These are phyloP conservation scores for Agonopterix arenella DNA, from an alignment of 2,888 invertebrate genomes.

Conservation along the genomic window DNA sequence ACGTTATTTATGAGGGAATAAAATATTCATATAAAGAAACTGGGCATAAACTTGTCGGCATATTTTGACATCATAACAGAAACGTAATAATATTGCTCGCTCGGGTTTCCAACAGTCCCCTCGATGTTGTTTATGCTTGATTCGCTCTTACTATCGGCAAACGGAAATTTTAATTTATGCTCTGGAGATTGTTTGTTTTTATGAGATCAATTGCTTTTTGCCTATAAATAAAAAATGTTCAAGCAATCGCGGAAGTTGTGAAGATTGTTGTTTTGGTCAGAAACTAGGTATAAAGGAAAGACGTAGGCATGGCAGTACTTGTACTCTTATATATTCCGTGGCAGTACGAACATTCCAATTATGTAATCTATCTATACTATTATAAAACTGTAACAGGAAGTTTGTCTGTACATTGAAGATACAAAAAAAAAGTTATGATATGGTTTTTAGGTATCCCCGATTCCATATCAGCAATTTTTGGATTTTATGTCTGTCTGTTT, in stretches of 20 bases:
- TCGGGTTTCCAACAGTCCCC: slow-evolving; percentile 38
- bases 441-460: too few relatives aligned
- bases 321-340: too few relatives aligned
- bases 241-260: slow-evolving; percentile 57
- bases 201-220: slow-evolving; percentile 54
- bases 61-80: slow-evolving; percentile 18
- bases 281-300: slow-evolving; percentile 16
- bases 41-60: slow-evolving; percentile 15
- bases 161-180: slow-evolving; percentile 76
- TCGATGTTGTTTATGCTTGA: slow-evolving; percentile 62
- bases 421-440: too few relatives aligned
- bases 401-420: too few relatives aligned
- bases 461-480: too few relatives aligned
- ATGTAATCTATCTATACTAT: too few relatives aligned
- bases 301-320: too few relatives aligned
- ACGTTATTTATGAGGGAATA: neutral
- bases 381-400: too few relatives aligned
- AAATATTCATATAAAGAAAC: slow-evolving; percentile 12
- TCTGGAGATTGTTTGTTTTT: slow-evolving; percentile 69
- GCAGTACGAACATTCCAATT: too few relatives aligned
- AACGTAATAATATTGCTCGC: slow-evolving; percentile 38
- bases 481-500: too few relatives aligned
- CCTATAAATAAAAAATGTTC: slow-evolving; percentile 37
- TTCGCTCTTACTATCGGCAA: slow-evolving; percentile 54
- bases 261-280: slow-evolving; percentile 33